A percentile compares a stretch with the other conserved stretches of the same genome.
These are phyloP conservation scores for Zaprionus taronus DNA, from an alignment of 1,140 invertebrate species.

Conservation along the genomic window DNA sequence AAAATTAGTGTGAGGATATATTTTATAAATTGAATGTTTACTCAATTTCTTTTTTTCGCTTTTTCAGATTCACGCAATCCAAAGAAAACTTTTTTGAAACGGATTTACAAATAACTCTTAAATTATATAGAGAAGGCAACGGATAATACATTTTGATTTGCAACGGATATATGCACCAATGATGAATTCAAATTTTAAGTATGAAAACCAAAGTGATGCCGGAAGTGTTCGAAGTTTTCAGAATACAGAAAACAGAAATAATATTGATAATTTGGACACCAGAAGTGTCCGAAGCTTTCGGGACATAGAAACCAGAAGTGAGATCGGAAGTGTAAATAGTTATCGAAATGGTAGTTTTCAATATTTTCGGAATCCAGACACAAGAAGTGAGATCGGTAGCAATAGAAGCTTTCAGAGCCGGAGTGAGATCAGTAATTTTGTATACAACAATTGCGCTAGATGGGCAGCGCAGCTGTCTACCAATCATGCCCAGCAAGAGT, in stretches of 20 bases:
- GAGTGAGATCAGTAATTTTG: background rate
- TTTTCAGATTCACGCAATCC: background rate
- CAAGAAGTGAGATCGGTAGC: background rate
- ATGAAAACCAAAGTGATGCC: background rate
- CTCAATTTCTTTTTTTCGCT: background rate
- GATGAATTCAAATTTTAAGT: background rate
- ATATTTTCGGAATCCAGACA: background rate
- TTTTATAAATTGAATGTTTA: background rate
- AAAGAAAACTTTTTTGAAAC: background rate
- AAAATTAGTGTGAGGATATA: background rate
- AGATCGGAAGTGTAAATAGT: background rate
- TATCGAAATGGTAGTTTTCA: background rate
- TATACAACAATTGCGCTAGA: background rate
- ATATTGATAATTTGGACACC: background rate
- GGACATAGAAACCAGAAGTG: background rate
- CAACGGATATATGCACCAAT: background rate
- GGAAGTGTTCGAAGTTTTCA: background rate
- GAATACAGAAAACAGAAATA: background rate
- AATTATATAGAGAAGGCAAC: background rate
- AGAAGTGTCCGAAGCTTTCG: background rate
- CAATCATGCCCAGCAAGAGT: background rate
- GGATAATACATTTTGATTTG: background rate
- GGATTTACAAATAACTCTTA: background rate
- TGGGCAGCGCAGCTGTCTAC: background rate
- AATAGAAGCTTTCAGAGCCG: background rate